These are phyloP conservation scores for Agonopterix subpropinquella DNA, from an alignment of 2,888 invertebrate species.

Conservation along the genomic window DNA sequence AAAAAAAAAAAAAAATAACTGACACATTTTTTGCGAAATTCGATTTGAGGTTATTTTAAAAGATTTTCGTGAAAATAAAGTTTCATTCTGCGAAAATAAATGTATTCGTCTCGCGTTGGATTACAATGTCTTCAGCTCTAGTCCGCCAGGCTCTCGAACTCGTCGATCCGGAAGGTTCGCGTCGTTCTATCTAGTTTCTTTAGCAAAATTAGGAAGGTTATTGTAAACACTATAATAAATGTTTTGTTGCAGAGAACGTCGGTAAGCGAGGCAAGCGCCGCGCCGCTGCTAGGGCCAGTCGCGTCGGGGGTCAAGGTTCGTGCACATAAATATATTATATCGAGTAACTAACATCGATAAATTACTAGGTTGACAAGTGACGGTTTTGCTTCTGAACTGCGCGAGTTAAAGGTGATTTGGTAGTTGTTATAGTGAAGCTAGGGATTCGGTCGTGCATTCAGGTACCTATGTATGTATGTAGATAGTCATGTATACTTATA, in stretches of 20 bases:
- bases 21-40: neutral
- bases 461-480: too few species aligned
- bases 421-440: too few species aligned
- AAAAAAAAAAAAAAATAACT: too few species aligned
- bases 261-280: constrained; percentile 43
- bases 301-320: constrained; percentile 49
- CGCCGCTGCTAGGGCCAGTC: constrained; percentile 24
- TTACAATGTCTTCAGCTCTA: constrained; percentile 75
- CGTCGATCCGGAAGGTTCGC: constrained; percentile 61
- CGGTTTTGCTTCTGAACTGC: too few species aligned
- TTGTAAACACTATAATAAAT: constrained; percentile 4
- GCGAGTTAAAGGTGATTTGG: too few species aligned
- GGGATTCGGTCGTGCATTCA: too few species aligned
- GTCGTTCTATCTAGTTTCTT: neutral
- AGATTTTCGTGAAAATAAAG: neutral
- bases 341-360: too few species aligned
- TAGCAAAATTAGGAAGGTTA: neutral
- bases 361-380: too few species aligned
- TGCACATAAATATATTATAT: constrained; percentile 7
- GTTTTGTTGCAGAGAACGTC: constrained; percentile 44
- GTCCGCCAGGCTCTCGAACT: constrained; percentile 74
- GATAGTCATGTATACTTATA: too few species aligned
- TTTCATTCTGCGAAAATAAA: constrained; percentile 24
- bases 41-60: neutral
- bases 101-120: constrained; percentile 28